phyloP scores from a whole-genome alignment of 2,797 vertebrate species.

The Euphonia xanthogaster region DNA sequence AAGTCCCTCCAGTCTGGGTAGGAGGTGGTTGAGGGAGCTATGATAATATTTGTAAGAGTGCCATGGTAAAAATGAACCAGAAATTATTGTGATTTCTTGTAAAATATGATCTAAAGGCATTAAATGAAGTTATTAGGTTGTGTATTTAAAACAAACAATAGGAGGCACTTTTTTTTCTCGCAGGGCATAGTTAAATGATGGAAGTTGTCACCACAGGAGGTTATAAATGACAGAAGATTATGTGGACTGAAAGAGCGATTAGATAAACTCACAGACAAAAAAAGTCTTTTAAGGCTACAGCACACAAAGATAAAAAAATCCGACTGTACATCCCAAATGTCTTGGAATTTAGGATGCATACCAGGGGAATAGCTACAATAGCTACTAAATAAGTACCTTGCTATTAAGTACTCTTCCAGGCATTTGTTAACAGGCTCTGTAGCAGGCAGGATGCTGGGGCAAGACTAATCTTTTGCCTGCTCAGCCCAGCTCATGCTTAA shows the following conservation, averaged over 20 bases:
- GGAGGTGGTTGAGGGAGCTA: not conserved
- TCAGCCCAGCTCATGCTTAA: not conserved
- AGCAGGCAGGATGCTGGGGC: not conserved
- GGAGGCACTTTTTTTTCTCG: not conserved
- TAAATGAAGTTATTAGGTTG: not conserved
- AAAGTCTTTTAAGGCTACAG: not conserved
- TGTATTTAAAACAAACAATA: conserved; percentile 18
- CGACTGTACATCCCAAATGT: not conserved
- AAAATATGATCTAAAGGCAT: not conserved
- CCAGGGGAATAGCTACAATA: not conserved
- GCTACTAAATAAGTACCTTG: not conserved
- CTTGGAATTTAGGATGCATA: not conserved
- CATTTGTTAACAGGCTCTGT: not conserved
- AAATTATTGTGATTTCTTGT: not conserved
- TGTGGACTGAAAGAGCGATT: not conserved
- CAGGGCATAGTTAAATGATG: not conserved
- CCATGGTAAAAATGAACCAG: not conserved
- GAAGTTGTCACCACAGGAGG: not conserved
- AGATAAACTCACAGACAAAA: not conserved
- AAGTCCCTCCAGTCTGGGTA: not conserved
- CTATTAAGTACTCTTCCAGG: not conserved
- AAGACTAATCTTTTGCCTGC: not conserved
- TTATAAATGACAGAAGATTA: conserved; percentile 13
- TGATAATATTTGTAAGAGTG: not conserved
- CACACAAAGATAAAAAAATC: not conserved